Evolutionary conservation across 2,113 vertebrate species (phyloP).

Genomic region (Caranx ignobilis): DNA sequence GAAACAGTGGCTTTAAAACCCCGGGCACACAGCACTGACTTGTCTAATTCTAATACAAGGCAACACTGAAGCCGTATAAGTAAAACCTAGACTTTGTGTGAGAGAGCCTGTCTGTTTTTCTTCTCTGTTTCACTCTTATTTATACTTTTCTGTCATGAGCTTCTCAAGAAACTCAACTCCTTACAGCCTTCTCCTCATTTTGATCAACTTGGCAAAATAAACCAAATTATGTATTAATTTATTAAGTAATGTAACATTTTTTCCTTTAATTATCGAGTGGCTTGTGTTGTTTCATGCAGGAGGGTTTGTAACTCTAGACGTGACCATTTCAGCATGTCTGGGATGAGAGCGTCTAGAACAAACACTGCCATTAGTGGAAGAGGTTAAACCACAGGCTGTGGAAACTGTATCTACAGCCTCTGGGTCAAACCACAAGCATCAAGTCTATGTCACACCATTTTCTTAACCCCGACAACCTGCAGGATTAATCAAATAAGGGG

Average conservation of each 20-base stretch:
- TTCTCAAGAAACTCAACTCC: constrained; percentile 16
- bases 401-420: constrained; percentile 45
- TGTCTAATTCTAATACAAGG: neutral
- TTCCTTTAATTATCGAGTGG: constrained; percentile 14
- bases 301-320: constrained; percentile 36
- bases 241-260: neutral
- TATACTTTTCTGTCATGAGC: constrained; percentile 1
- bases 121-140: constrained; percentile 10
- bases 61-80: neutral
- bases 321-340: constrained; percentile 44
- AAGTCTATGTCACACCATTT: constrained; percentile 4
- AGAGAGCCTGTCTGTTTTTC: neutral
- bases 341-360: constrained; percentile 41
- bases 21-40: neutral
- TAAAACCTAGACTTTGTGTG: neutral
- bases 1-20: neutral
- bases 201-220: constrained; percentile 27
- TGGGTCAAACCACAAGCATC: constrained; percentile 47
- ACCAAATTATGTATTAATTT: constrained; percentile 32
- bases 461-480: constrained; percentile 10
- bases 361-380: constrained; percentile 44
- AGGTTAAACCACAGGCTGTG: constrained; percentile 53
- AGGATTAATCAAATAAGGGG: constrained; percentile 3
- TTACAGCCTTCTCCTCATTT: constrained; percentile 14
- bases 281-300: constrained; percentile 37